Base-by-base conservation (phyloP, 2,888 invertebrate genomes). In the Pteria penguin region DNA sequence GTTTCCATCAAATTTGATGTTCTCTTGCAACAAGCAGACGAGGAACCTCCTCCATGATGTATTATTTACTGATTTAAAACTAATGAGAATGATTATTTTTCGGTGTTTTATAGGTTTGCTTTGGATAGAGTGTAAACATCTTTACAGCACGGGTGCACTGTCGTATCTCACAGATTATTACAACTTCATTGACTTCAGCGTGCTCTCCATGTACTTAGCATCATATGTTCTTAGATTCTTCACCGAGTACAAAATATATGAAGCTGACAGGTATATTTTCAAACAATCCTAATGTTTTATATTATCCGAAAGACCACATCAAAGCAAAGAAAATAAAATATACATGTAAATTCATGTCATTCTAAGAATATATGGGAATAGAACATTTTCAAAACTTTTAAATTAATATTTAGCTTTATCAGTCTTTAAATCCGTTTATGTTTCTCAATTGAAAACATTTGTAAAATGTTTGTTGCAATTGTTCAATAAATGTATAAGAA, bases 61-160 rank as follows among this genome's bases (percentile, higher is more conserved):
- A n/a, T 45, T 18, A 45, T 45, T 45, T 45, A 45, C 45, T 45
- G 45, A 45, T 45, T 45, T 45, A 45, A n/a, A n/a, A n/a, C n/a
- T n/a, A n/a, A n/a, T n/a, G n/a, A n/a, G n/a, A n/a, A n/a, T n/a
- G n/a, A n/a, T n/a, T n/a, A n/a, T n/a, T n/a, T n/a, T n/a, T 32
- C 32, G 22, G 8, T 58, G 8, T 57, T 11, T 79, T 85, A 3
- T 86, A 92, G 92, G 92, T 77, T 82, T 91, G 68, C 81, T 92
- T 58, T 91, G 91, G 90, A 91, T 90, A 82, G 92, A 92, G 81
- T 90, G 91, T 83, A 92, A 92, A 82, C 91, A 92, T 79, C 88
- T 92, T 57, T 91, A 92, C 84, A 86, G 82, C 82, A 88, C 89
- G 72, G 92, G 92, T 60, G 87, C 91, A 32, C 80, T 90, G 31